Conservation (phyloP, 1,140 invertebrate genomes). For the Musca vetustissima region DNA sequence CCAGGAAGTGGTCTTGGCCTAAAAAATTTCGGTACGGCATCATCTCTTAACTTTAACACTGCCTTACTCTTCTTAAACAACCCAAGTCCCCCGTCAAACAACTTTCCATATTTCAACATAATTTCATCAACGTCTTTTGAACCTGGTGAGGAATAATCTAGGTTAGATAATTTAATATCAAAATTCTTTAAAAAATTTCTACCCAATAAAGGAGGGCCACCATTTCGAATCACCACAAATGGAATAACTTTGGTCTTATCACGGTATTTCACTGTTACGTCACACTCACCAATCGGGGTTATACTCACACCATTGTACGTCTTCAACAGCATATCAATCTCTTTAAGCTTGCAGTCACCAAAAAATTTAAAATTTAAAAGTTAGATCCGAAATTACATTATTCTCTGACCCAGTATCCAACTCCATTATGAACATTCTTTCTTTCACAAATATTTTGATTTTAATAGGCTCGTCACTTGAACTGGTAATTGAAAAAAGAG, state of each 20-base stretch:
- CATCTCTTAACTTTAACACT: not conserved
- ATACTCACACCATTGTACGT: slow-evolving; percentile 11
- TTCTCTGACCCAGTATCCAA: slow-evolving; percentile 18
- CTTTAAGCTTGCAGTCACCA: not conserved
- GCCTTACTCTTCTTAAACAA: slow-evolving; percentile 17
- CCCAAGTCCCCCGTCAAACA: slow-evolving; percentile 24
- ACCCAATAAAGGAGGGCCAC: slow-evolving; percentile 37
- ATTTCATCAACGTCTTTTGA: not conserved
- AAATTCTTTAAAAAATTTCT: slow-evolving; percentile 23
- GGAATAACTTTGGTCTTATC: slow-evolving; percentile 5
- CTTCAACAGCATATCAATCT: not conserved
- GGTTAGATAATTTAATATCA: not conserved
- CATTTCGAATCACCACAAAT: slow-evolving; percentile 34
- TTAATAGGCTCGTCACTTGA: not conserved
- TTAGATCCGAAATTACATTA: slow-evolving; percentile 3
- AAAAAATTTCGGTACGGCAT: slow-evolving; percentile 19
- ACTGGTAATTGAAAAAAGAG: not conserved
- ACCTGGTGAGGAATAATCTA: not conserved
- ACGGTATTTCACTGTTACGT: slow-evolving; percentile 4
- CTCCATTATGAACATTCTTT: not conserved
- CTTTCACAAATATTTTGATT: not conserved
- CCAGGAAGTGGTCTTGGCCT: slow-evolving; percentile 6
- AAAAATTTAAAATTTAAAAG: slow-evolving; percentile 18
- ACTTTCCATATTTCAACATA: not conserved
- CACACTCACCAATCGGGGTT: not conserved